Base-by-base conservation (phyloP, 2,888 invertebrate genomes). In the Hydropsyche betteni region DNA sequence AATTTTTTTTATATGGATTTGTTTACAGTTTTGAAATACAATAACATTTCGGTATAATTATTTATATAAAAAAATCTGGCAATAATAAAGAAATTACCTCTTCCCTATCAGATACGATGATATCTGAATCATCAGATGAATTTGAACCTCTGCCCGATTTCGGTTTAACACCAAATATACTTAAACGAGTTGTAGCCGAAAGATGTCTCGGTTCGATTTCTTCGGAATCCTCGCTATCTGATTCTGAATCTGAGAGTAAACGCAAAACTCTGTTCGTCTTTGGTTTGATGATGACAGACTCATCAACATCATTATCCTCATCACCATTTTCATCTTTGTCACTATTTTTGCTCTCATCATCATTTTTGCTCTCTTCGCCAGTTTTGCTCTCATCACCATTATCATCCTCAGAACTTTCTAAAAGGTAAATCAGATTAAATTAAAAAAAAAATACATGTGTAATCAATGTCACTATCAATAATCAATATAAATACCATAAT, bases 101-200 rank as follows among this genome's bases (percentile, higher is more conserved):
- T 80, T 87, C 87, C 79, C 85, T 84, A 82, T 87, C 87, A 80
- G 87, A 87, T 80, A 85, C 83, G 77, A 87, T 86, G 71, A 83
- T 86, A 80, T 87, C 87, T 0, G 87, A 88, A 14, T 85, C 86
- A 75, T 87, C 87, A 80, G 85, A 86, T 68, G 85, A 84, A 24
- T 24, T 24, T 24, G 24, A 24, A 24, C 24, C 24, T 24, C 2
- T 4, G 1, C 81, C 81, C 53, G 83, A 84, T 53, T 85, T 85
- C 0, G 86, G 86, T 80, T 85, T 81, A 12, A 85, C 81, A 0
- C 88, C 88, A 84, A 86, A 85, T 74, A 88, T 88, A 78, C 87
- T 87, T 86, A 87, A 86, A 0, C 88, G 81, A 0, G 88, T 88
- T 1, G 87, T 87, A 38, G 86, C 83, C 0, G 87, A 87, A 84